These are phyloP conservation scores for Channallabes apus DNA, from an alignment of 2,797 vertebrate genomes.

Conservation along the genomic window DNA sequence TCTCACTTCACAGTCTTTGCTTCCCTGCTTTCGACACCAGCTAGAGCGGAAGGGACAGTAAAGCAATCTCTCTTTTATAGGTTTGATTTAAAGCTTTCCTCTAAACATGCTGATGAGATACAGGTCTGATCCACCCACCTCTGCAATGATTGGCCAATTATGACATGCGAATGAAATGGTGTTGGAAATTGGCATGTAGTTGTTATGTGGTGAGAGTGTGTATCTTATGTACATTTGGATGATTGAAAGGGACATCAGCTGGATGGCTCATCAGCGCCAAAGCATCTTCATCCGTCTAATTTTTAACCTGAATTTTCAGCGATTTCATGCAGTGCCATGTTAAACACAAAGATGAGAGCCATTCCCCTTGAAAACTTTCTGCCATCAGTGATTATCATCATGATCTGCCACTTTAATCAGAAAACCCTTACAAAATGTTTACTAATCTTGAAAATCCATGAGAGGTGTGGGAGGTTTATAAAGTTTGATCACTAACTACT, in stretches of 20 bases:
- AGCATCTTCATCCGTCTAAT: background rate
- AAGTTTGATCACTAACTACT: background rate
- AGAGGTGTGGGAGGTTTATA: background rate
- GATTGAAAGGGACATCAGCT: background rate
- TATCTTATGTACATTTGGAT: background rate
- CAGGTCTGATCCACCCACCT: background rate
- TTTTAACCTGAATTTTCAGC: background rate
- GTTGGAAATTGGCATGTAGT: background rate
- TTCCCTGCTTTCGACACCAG: conserved; percentile 4
- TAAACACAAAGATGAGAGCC: too few species aligned
- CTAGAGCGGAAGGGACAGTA: background rate
- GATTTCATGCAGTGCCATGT: background rate
- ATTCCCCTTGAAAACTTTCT: background rate
- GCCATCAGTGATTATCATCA: background rate
- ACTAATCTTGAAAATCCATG: background rate
- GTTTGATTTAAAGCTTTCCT: background rate
- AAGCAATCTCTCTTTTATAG: background rate
- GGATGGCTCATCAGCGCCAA: background rate
- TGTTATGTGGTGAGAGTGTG: too few species aligned
- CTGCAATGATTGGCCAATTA: background rate
- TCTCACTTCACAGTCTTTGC: background rate
- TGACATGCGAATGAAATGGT: background rate
- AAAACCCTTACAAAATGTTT: background rate
- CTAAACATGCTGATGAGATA: background rate
- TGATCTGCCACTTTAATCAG: background rate